phyloP scores from a whole-genome alignment of 2,888 invertebrate genomes.

The Elaeidobius kamerunicus region DNA sequence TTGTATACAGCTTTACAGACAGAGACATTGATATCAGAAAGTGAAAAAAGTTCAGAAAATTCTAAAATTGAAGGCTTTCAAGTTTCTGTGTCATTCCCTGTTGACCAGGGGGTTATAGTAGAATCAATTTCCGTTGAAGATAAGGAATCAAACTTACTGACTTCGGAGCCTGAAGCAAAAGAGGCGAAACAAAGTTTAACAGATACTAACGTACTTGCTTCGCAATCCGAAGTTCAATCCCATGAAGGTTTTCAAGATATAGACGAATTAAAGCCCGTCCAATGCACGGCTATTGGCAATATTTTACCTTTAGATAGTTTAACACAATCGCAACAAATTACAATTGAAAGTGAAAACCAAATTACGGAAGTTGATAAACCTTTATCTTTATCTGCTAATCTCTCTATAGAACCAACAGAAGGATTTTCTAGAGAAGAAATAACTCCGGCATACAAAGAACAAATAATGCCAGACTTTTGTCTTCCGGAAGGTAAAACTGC shows the following conservation, averaged over 20 bases:
- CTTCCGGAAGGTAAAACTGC: conserved; percentile 44
- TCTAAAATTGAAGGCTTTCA: conserved; percentile 46
- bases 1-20: conserved; percentile 49
- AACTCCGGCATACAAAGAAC: conserved; percentile 50
- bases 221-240: conserved; percentile 34
- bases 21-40: conserved; percentile 51
- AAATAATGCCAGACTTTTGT: conserved; percentile 42
- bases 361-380: conserved; percentile 43
- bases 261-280: conserved; percentile 20
- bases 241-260: conserved; percentile 32
- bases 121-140: conserved; percentile 53
- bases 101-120: conserved; percentile 49
- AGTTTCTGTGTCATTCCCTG: conserved; percentile 48
- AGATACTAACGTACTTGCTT: conserved; percentile 45
- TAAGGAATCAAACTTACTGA: conserved; percentile 47
- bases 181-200: conserved; percentile 36
- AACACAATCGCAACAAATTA: conserved; percentile 44
- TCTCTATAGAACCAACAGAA: conserved; percentile 48
- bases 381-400: conserved; percentile 48
- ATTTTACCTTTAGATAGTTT: conserved; percentile 44
- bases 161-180: conserved; percentile 32
- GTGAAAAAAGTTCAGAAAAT: conserved; percentile 44
- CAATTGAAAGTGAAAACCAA: conserved; percentile 50
- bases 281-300: conserved; percentile 36
- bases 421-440: conserved; percentile 49